These are phyloP conservation scores for Caenorhabditis sp. DNA, from an alignment of 2,888 invertebrate species.

Conservation along the genomic window DNA sequence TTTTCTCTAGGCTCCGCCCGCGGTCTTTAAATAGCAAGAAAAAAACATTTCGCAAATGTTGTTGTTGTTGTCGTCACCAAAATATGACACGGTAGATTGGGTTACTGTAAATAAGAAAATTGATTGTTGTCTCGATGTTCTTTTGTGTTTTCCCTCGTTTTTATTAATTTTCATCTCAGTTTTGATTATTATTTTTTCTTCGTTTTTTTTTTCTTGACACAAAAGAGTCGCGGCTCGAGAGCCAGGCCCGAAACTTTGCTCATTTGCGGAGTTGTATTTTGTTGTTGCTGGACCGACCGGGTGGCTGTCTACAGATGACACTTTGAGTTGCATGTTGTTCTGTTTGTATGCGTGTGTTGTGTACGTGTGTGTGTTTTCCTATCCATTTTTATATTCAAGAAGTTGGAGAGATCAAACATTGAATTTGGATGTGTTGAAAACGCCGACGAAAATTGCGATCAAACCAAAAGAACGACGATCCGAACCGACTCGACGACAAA, in stretches of 20 bases:
- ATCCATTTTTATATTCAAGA: neutral
- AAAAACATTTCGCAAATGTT: constrained; percentile 7
- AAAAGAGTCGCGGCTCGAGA: too few relatives aligned
- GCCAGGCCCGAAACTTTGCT: too few relatives aligned
- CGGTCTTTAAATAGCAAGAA: neutral
- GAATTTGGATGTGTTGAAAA: neutral
- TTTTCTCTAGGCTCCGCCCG: neutral
- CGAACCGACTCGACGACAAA: neutral
- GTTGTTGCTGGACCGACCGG: neutral
- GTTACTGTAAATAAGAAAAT: too few relatives aligned
- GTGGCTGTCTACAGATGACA: neutral
- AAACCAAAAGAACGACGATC: neutral
- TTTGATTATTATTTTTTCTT: neutral
- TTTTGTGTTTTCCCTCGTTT: too few relatives aligned
- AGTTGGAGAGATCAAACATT: neutral
- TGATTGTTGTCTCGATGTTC: too few relatives aligned
- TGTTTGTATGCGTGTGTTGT: neutral
- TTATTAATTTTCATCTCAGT: too few relatives aligned
- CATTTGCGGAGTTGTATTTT: neutral
- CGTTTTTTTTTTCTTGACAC: too few relatives aligned
- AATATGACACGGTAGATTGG: too few relatives aligned
- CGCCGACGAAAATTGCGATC: neutral
- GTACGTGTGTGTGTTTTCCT: too few relatives aligned
- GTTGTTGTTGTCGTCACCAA: neutral
- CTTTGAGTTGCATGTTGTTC: neutral